These are phyloP conservation scores for Engraulis encrasicolus DNA, from an alignment of 2,113 vertebrate species.

Conservation along the genomic window DNA sequence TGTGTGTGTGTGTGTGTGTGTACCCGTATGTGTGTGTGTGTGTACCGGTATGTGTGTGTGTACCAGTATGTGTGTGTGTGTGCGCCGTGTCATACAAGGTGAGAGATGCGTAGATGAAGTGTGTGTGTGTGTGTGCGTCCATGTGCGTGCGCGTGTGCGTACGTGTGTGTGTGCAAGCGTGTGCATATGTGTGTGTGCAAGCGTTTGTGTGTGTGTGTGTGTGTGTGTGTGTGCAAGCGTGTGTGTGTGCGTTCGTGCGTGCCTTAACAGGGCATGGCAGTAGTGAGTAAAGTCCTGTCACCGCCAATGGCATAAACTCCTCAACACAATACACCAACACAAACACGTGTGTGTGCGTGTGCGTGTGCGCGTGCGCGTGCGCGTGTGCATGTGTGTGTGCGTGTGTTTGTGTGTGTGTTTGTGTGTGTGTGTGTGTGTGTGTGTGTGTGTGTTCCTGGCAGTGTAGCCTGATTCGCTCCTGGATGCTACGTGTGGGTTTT, in stretches of 20 bases:
- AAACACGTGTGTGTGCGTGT: slow-evolving; percentile 41
- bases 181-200: no score
- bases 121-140: no score
- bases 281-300: slow-evolving; percentile 40
- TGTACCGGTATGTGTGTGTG: slow-evolving; percentile 25
- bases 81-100: slow-evolving; percentile 19
- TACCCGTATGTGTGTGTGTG: no score
- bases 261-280: slow-evolving; percentile 25
- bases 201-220: no score
- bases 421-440: no score
- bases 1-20: no score
- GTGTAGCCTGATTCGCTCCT: slow-evolving; percentile 23
- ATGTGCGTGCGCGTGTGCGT: no score
- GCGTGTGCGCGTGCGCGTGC: slow-evolving; percentile 23
- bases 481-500: slow-evolving; percentile 28
- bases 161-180: no score
- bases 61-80: neutral
- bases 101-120: no score
- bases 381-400: slow-evolving; percentile 30
- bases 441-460: neutral
- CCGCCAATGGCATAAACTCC: slow-evolving; percentile 33
- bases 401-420: slow-evolving; percentile 18
- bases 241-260: no score
- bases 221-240: no score
- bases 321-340: slow-evolving; percentile 55